phyloP scores from a whole-genome alignment of 2,888 invertebrate genomes.

The Fragum whitleyi region DNA sequence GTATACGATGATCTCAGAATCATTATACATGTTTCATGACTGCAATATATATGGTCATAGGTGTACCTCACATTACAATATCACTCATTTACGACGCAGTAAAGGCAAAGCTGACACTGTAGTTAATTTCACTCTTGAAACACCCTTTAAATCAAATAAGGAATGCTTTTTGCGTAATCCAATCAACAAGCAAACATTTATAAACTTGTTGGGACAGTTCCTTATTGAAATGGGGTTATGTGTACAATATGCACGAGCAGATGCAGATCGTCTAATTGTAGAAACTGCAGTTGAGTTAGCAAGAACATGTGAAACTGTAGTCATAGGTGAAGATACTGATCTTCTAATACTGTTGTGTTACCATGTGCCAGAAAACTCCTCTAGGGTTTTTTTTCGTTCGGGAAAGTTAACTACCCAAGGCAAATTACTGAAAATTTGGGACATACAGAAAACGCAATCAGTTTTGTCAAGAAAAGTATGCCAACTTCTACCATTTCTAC shows the following conservation, averaged over 20 bases:
- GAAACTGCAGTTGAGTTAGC: slow-evolving; percentile 57
- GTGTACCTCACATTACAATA: slow-evolving; percentile 4
- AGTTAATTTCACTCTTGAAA: slow-evolving; percentile 40
- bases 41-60: too few species aligned
- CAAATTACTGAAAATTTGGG: background rate
- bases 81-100: slow-evolving; percentile 57
- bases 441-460: slow-evolving; percentile 4
- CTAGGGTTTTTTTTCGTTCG: too few species aligned
- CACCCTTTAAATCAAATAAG: slow-evolving; percentile 55
- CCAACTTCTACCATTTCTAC: slow-evolving; percentile 12
- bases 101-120: slow-evolving; percentile 32
- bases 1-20: too few species aligned
- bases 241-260: slow-evolving; percentile 56
- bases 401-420: background rate
- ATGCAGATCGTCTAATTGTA: slow-evolving; percentile 68
- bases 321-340: slow-evolving; percentile 73
- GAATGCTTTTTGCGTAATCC: background rate
- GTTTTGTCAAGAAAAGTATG: slow-evolving; percentile 30
- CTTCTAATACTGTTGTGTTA: slow-evolving; percentile 65
- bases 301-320: slow-evolving; percentile 27
- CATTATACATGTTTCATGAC: too few species aligned
- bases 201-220: slow-evolving; percentile 35
- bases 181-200: background rate
- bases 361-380: slow-evolving; percentile 31
- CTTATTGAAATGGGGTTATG: slow-evolving; percentile 33